Evolutionary conservation across 2,113 vertebrate species (phyloP).

Genomic region (Garra rufa): DNA sequence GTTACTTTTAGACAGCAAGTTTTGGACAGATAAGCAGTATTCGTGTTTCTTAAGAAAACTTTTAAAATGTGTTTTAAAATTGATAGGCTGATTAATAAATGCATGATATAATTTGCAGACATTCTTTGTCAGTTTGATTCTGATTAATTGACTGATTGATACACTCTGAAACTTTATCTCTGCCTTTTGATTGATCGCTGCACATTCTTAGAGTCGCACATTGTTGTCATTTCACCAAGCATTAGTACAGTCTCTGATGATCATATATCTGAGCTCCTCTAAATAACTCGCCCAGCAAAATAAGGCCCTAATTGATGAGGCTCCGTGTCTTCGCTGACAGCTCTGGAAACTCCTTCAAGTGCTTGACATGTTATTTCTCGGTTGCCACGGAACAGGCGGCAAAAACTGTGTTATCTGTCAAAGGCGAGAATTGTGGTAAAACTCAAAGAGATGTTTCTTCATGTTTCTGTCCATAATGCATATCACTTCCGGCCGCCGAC

Average conservation of each 20-base stretch:
- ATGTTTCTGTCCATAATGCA: slow-evolving; percentile 15
- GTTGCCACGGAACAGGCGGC: slow-evolving; percentile 46
- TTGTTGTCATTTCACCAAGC: background rate
- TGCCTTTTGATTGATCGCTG: background rate
- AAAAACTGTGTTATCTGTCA: slow-evolving; percentile 29
- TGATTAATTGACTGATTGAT: background rate
- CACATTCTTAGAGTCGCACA: background rate
- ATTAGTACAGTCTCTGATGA: background rate
- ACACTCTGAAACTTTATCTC: background rate
- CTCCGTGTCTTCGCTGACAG: background rate
- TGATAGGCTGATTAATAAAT: background rate
- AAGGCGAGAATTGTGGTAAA: background rate
- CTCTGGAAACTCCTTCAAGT: background rate
- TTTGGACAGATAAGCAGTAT: background rate
- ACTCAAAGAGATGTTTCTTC: background rate
- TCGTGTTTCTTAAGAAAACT: background rate
- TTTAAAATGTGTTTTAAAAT: background rate
- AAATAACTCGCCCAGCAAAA: background rate
- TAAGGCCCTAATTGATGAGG: background rate
- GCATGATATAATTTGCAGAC: background rate
- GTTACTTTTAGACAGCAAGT: background rate
- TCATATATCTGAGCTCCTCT: background rate
- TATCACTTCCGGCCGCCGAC: background rate
- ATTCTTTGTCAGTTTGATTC: background rate
- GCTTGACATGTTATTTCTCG: slow-evolving; percentile 13